phyloP scores from a whole-genome alignment of 2,888 invertebrate genomes.

The Drosophila ezoana region DNA sequence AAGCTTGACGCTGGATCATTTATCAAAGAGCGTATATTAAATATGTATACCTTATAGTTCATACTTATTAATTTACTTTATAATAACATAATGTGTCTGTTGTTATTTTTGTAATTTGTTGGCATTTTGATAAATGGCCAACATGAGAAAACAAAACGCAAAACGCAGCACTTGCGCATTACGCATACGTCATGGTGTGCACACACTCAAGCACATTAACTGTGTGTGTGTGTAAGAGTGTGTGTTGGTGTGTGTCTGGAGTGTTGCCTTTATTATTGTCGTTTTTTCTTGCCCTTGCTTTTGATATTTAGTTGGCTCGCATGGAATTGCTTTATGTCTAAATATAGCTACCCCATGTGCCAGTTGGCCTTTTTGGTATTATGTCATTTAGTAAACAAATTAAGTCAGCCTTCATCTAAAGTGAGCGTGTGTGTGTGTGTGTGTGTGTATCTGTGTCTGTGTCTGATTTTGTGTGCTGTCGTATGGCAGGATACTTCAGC shows the following conservation, averaged over 20 bases:
- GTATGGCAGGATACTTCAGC: conserved; percentile 25
- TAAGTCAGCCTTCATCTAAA: conserved; percentile 46
- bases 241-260: not conserved
- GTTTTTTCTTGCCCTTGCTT: conserved; percentile 8
- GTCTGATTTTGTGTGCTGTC: conserved; percentile 2
- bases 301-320: conserved; percentile 35
- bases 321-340: conserved; percentile 16
- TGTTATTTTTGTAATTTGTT: not conserved
- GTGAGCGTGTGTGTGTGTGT: conserved; percentile 8
- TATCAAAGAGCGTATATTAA: not conserved
- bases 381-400: conserved; percentile 77
- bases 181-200: conserved; percentile 42
- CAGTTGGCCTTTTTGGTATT: conserved; percentile 56
- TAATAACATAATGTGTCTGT: conserved; percentile 44
- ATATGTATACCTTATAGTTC: not conserved
- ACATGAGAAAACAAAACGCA: conserved; percentile 14
- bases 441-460: conserved; percentile 13
- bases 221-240: too few relatives aligned
- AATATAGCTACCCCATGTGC: conserved; percentile 18
- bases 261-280: conserved; percentile 19
- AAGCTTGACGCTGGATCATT: not conserved
- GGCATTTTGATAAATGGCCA: conserved; percentile 54
- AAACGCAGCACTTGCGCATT: conserved; percentile 23
- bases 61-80: conserved; percentile 45
- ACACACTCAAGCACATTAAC: conserved; percentile 10